A percentile compares a stretch with the other conserved stretches of the same genome.
These are phyloP conservation scores for Uropsilus gracilis DNA, from an alignment of 2,113 vertebrate species.

Conservation along the genomic window DNA sequence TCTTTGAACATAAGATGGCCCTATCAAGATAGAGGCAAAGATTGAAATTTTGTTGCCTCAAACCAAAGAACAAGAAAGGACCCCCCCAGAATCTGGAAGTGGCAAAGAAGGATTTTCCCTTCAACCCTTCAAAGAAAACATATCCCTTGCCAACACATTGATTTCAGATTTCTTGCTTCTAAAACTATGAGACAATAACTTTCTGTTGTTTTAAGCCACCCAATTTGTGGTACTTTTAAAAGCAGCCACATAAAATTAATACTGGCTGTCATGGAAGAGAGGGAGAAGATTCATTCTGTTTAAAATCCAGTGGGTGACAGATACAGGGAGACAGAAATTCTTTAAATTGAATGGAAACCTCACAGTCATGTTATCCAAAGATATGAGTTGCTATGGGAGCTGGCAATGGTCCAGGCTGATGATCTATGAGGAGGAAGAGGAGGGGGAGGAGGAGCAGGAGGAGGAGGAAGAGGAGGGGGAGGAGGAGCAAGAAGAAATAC, in stretches of 20 bases:
- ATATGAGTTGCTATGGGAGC: neutral
- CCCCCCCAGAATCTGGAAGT: neutral
- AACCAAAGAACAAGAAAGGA: neutral
- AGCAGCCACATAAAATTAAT: neutral
- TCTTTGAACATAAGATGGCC: neutral
- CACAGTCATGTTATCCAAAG: neutral
- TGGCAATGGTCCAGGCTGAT: neutral
- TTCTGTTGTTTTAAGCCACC: constrained; percentile 37
- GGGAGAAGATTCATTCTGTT: neutral
- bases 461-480: too few species aligned
- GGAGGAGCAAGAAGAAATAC: too few species aligned
- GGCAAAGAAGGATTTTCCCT: neutral
- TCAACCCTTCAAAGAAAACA: neutral
- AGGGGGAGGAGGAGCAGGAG: too few species aligned
- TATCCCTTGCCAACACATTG: neutral
- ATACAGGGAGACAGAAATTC: constrained; percentile 18
- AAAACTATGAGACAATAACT: constrained; percentile 26
- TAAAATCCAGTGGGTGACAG: neutral
- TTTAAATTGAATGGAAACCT: constrained; percentile 35
- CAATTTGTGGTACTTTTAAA: neutral
- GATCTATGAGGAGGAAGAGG: too few species aligned
- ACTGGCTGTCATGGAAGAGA: neutral
- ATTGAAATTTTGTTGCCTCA: neutral
- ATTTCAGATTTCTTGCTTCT: constrained; percentile 19
- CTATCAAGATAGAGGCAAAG: neutral